Base-by-base conservation (phyloP, 1,140 invertebrate genomes). In the Drosophila orosa region DNA sequence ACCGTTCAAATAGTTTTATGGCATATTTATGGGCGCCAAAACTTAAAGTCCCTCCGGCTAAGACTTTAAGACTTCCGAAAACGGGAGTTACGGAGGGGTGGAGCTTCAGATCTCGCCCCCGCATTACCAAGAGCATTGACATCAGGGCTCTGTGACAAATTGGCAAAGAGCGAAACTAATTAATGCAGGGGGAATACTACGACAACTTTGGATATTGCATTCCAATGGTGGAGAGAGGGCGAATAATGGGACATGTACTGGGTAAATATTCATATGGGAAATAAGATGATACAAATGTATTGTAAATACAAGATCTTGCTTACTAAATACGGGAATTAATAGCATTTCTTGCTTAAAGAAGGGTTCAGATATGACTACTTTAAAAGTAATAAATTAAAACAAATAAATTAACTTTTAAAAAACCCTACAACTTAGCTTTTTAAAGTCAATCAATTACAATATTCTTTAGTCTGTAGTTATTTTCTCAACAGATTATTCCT, bases 21-120 rank as follows among this genome's bases (percentile, higher is more conserved):
- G 83, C 83, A 86, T 86, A 86, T 86, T 86, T 86, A 86, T 86
- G 83, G 84, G 79, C 83, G 83, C 83, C 83, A 72, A 85, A 86
- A 86, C 83, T 86, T 86, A 79, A 86, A 86, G 83, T 86, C 80
- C 71, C 50, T 76, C 62, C 50, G 47, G 78, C 80, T 83, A 86
- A 87, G 84, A 89, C 83, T 86, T 86, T 86, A 86, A 86, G 83
- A 78, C 82, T 67, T 55, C 27, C 59, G 17, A 33, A 44, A 65
- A n/a, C 8, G 29, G 22, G 35, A 19, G 29, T 52, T 17, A 13
- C 13, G 24, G 27, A 7, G 3, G 44, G 29, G 65, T 48, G 58
- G 31, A 40, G 65, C 37, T 25, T 8, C 10, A 61, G 63, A 67
- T 40, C 57, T 67, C 58, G 25, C 44, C 63, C 58, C 31, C 45